phyloP scores from a whole-genome alignment of 2,888 invertebrate species.

The Neoitamus cyanurus region DNA sequence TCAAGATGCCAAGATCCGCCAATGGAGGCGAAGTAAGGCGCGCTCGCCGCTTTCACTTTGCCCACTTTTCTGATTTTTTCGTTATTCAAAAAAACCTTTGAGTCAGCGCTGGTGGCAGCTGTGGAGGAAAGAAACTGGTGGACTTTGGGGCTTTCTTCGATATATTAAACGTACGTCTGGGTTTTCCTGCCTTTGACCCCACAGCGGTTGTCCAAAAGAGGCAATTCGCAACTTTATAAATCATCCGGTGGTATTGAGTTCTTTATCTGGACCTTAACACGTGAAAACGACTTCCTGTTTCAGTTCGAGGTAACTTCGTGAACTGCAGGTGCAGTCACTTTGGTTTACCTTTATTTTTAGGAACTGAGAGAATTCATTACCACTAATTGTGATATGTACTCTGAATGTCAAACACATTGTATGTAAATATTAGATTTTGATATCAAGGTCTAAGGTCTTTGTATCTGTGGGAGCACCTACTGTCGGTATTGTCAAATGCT shows the following conservation, averaged over 20 bases:
- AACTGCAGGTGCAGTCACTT: not conserved
- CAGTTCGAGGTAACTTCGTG: not conserved
- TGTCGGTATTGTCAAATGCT: not conserved
- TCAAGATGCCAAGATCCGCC: not conserved
- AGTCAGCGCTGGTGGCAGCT: not conserved
- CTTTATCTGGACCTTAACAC: not conserved
- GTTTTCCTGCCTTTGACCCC: not conserved
- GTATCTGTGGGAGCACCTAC: not conserved
- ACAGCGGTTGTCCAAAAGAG: not conserved
- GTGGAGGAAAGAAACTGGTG: not conserved
- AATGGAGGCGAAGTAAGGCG: not conserved
- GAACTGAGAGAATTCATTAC: not conserved
- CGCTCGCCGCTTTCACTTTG: conserved; percentile 48
- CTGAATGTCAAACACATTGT: not conserved
- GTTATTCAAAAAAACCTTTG: not conserved
- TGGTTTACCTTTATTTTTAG: not conserved
- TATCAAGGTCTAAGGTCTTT: not conserved
- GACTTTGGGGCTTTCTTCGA: not conserved
- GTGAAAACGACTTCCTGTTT: not conserved
- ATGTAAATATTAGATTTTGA: not conserved
- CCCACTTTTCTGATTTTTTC: conserved; percentile 41
- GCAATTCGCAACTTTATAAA: not conserved
- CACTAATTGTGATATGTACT: not conserved
- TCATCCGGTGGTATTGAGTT: not conserved
- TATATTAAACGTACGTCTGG: not conserved